Base-by-base conservation (phyloP, 2,888 invertebrate genomes). In the Phorcus lineatus region DNA sequence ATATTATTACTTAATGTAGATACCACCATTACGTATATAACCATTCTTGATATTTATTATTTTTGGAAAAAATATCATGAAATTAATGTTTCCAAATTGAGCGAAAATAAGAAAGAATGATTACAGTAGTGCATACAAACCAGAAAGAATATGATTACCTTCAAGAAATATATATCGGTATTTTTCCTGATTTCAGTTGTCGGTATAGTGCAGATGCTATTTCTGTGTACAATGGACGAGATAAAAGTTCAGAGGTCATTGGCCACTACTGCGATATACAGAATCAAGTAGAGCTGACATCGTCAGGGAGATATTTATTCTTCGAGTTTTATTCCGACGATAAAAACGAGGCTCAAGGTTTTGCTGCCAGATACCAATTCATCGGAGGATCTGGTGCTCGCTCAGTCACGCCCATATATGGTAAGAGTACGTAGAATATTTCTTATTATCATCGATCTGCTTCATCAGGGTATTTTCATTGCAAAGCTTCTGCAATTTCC, bases 291-390 rank as follows among this genome's bases (percentile, higher is more conserved):
- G 85, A 86, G 80, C 66, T 88, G 4, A 78, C 82, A 22, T 90
- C 90, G 16, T 82, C 85, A 40, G 87, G 87, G 62, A 83, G 84
- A 74, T 86, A 87, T 78, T 78, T 90, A 77, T 88, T 86, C 81
- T 87, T 91, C 82, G 86, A 89, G 76, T 90, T 91, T 82, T 81
- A 79, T 67, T 87, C 88, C 3, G 89, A 89, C 80, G 80, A 81
- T 47, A 78, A 79, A 22, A 75, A 84, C 40, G 85, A 90, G 74
- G 84, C 82, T 84, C 86, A 91, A 81, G 91, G 91, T 31, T 91
- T 91, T 81, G 87, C 89, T 66, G 91, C 90, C 62, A 87, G 85
- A 28, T 90, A 87, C 77, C 76, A 84, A 67, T 87, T 87, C 79
- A 82, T 84, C 19, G 79, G 83, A 17, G 16, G 28, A 24, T 36